phyloP scores from a whole-genome alignment of 2,113 vertebrate genomes.

The Eclectus roratus region DNA sequence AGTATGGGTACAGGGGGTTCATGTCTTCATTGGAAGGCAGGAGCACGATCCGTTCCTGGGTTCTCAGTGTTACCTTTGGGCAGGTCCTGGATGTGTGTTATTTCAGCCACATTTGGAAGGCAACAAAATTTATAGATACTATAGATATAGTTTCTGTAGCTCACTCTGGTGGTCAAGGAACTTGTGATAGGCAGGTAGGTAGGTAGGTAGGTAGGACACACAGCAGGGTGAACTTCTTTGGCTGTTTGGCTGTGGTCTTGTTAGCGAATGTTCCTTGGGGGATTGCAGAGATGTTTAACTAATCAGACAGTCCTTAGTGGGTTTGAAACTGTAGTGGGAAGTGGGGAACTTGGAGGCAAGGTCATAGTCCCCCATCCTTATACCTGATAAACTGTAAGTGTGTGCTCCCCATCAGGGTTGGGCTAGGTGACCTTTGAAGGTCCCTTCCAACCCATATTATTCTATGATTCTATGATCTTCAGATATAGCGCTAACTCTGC shows the following conservation, averaged over 20 bases:
- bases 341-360: not conserved
- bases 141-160: not conserved
- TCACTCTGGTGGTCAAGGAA: not conserved
- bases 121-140: fast-evolving
- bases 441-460: not conserved
- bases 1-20: not conserved
- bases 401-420: not conserved
- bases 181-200: too few relatives aligned
- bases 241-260: not conserved
- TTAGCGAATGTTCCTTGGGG: not conserved
- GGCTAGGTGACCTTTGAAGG: not conserved
- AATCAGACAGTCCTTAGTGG: not conserved
- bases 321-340: not conserved
- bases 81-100: not conserved
- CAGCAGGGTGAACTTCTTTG: not conserved
- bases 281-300: not conserved
- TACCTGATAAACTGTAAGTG: not conserved
- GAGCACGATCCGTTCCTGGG: not conserved
- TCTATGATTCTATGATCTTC: not conserved
- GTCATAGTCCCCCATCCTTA: too few relatives aligned
- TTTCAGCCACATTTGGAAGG: not conserved
- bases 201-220: not conserved
- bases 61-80: not conserved
- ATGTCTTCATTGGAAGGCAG: not conserved
- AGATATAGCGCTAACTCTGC: not conserved